A percentile compares a stretch with the other conserved stretches of the same genome.
Conservation (phyloP, 2,888 invertebrate species). For the Rhorus exstirpatorius region DNA sequence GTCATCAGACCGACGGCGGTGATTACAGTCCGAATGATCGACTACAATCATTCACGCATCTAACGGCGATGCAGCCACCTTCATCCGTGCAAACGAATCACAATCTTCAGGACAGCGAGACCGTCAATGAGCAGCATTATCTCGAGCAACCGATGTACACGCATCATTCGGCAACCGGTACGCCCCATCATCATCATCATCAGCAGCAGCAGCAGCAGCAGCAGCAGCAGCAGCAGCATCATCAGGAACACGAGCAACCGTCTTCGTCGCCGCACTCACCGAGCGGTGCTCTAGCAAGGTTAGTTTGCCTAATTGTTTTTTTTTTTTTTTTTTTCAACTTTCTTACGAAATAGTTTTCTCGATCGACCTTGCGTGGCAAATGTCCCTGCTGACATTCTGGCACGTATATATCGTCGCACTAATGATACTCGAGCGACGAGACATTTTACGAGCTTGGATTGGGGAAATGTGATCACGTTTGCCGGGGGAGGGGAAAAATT, state of each 20-base stretch:
- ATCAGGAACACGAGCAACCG: constrained; percentile 82
- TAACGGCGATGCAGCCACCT: constrained; percentile 84
- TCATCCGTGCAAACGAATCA: constrained; percentile 76
- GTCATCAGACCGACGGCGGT: constrained; percentile 75
- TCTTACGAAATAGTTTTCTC: not conserved
- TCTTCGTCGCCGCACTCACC: constrained; percentile 77
- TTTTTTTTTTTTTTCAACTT: not conserved
- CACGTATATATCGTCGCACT: too few species aligned
- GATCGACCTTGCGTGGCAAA: too few species aligned
- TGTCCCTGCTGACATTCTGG: too few species aligned
- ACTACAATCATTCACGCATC: constrained; percentile 82
- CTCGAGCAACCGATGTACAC: constrained; percentile 81
- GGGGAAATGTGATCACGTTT: too few species aligned
- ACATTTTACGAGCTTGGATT: too few species aligned
- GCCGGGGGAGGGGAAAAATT: too few species aligned
- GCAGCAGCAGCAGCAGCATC: too few species aligned
- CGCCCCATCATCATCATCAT: constrained; percentile 80
- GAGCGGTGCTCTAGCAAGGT: constrained; percentile 79
- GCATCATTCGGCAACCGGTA: constrained; percentile 75
- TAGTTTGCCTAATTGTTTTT: constrained; percentile 70
- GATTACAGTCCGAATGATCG: constrained; percentile 82
- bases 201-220: too few species aligned
- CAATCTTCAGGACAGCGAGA: constrained; percentile 77
- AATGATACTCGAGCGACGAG: too few species aligned
- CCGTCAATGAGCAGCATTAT: constrained; percentile 80